A percentile compares a stretch with the other conserved stretches of the same genome.
Conservation (phyloP, 2,113 vertebrate genomes). For the Hyperopisus bebe region DNA sequence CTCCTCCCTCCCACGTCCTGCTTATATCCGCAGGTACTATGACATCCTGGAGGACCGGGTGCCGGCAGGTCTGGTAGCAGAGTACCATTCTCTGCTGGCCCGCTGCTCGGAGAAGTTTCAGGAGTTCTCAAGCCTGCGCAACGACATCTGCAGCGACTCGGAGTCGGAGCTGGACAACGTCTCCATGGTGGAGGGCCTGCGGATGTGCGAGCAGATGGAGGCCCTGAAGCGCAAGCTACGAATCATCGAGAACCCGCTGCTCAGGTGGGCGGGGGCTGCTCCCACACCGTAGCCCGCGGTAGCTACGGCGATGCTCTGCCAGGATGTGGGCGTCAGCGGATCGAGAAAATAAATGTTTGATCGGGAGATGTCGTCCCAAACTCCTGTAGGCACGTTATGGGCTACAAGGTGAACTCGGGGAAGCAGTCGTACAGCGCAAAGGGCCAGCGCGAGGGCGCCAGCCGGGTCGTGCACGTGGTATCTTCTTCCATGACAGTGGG, state of each 20-base stretch:
- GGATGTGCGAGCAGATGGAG: conserved; percentile 80
- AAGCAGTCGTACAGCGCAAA: conserved; percentile 65
- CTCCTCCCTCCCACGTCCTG: neutral
- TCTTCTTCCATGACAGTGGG: conserved; percentile 55
- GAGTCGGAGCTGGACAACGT: conserved; percentile 77
- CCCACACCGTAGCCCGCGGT: neutral
- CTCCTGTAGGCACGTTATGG: conserved; percentile 76
- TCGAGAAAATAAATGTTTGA: neutral
- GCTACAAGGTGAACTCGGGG: conserved; percentile 72
- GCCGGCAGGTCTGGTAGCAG: conserved; percentile 74
- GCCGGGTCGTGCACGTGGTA: conserved; percentile 77
- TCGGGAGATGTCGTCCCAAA: neutral
- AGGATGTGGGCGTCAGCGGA: conserved; percentile 3
- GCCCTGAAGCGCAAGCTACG: conserved; percentile 79
- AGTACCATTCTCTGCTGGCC: conserved; percentile 70
- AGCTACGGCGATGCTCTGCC: neutral
- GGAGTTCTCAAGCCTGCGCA: conserved; percentile 73
- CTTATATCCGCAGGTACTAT: conserved; percentile 69
- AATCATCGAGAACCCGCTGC: conserved; percentile 87
- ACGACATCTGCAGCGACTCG: conserved; percentile 61
- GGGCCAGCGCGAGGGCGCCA: conserved; percentile 58
- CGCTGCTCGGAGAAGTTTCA: conserved; percentile 71
- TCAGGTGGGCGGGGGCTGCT: conserved; percentile 59
- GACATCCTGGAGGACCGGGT: conserved; percentile 86
- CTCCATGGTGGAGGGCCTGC: conserved; percentile 87